Evolutionary conservation across 2,113 vertebrate genomes (phyloP), one percentile per base, ranked within the genome.

Genomic region (Marmota flaviventris): DNA sequence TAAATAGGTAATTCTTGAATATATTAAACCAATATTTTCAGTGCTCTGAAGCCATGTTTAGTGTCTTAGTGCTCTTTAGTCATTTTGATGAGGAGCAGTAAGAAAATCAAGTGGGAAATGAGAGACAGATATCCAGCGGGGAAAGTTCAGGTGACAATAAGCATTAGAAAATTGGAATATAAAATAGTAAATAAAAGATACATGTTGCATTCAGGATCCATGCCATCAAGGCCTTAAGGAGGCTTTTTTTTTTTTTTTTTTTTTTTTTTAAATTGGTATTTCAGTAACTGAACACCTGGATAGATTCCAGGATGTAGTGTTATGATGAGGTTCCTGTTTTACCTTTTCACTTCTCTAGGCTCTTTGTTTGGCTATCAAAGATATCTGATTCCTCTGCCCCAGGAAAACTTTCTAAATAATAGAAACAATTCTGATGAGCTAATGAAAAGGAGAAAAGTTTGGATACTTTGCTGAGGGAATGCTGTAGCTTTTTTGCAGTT

Each of bases 1-100:
- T 58, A 53, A 89, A 56, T 81, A 72, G 20, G 7, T 76, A 2
- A 58, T 85, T 78, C 42, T 83, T 14, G 9, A 48, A 83, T 73
- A 83, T 79, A 42, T 69, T 94, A 32, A 89, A 42, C 73, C 81
- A 85, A 45, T 70, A 76, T 63, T 89, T 89, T 97, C 37, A 76
- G 56, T 61, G 34, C 39, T 70, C 56, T 56, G 82, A 61, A 45
- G 14, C 27, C 78, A 69, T 65, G 67, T 79, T 75, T 48, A 22
- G 56, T 79, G 39, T 97, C 42, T 85, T 81, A 84, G 32, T 39
- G 17, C 48, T 58, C 82, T 72, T 9, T 48, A 69, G 4, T 81
- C 89, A 61, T 82, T 87, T 77, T 86, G 42, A 77, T 82, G 42
- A 76, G 65, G 22, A 90, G 22, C 22, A 37, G 69, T 63, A 39